phyloP scores from a whole-genome alignment of 1,140 invertebrate species.

The Catajapyx aquilonaris region DNA sequence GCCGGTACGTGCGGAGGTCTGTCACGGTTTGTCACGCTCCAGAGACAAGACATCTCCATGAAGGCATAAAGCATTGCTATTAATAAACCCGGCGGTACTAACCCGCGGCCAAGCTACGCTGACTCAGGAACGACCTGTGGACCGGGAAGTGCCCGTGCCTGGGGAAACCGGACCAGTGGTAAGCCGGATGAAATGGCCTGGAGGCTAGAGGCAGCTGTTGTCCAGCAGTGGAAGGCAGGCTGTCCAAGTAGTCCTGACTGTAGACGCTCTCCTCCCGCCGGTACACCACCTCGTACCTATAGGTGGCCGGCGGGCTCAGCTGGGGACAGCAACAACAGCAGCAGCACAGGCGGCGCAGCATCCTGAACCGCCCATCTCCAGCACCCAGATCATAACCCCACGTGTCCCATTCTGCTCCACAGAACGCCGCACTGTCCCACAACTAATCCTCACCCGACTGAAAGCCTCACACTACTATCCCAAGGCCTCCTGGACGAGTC shows the following conservation, averaged over 20 bases:
- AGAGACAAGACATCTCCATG: not conserved
- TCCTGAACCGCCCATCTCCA: slow-evolving; percentile 5
- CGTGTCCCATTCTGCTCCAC: too few species aligned
- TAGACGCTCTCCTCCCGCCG: slow-evolving; percentile 11
- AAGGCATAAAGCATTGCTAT: not conserved
- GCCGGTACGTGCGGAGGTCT: too few species aligned
- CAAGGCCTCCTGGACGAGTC: too few species aligned
- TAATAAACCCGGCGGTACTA: not conserved
- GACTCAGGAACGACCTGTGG: not conserved
- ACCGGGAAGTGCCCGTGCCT: too few species aligned
- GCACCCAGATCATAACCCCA: too few species aligned
- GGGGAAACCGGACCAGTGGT: too few species aligned
- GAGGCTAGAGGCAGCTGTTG: too few species aligned
- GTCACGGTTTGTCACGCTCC: too few species aligned
- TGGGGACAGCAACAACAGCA: slow-evolving; percentile 12
- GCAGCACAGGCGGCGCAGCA: slow-evolving; percentile 1
- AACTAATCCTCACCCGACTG: too few species aligned
- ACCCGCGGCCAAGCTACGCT: not conserved
- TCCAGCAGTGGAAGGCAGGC: slow-evolving; percentile 2
- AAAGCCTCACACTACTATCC: too few species aligned
- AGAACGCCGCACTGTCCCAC: too few species aligned
- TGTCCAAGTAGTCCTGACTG: slow-evolving; percentile 12
- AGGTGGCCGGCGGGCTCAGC: slow-evolving; percentile 11
- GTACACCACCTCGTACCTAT: slow-evolving; percentile 15
- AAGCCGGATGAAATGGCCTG: too few species aligned